These are phyloP conservation scores for Psilopogon haemacephalus DNA, from an alignment of 2,113 vertebrate genomes.

Conservation along the genomic window DNA sequence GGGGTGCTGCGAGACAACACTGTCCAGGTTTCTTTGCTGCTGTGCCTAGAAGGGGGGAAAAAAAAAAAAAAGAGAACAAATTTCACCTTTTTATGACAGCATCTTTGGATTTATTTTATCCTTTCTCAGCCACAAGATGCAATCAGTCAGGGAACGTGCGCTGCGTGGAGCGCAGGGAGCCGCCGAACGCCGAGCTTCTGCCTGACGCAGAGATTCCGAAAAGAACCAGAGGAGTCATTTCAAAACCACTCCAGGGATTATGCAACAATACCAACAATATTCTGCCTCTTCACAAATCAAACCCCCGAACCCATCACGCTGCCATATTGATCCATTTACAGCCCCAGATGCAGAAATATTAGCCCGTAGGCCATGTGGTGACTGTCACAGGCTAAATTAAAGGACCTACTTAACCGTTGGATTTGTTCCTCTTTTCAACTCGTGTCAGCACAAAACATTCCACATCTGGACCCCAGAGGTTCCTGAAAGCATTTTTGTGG, in stretches of 20 bases:
- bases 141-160: neutral
- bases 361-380: constrained; percentile 52
- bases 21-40: constrained; percentile 89
- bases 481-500: constrained; percentile 59
- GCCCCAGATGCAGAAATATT: constrained; percentile 25
- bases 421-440: constrained; percentile 15
- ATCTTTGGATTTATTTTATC: rapidly evolving
- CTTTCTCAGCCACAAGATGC: neutral
- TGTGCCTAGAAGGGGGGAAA: constrained; percentile 81
- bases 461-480: constrained; percentile 73
- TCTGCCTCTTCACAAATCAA: neutral
- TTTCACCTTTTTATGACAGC: neutral
- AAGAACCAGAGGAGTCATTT: neutral
- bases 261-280: neutral
- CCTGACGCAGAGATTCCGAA: neutral
- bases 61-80: too few species aligned
- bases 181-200: neutral
- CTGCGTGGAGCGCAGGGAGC: neutral
- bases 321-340: constrained; percentile 15
- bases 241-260: constrained; percentile 2
- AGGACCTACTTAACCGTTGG: constrained; percentile 9
- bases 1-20: constrained; percentile 81
- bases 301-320: neutral
- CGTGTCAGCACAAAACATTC: constrained; percentile 44
- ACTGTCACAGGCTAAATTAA: constrained; percentile 41